These are phyloP conservation scores for Dryadula phaetusa DNA, from an alignment of 2,888 invertebrate species.

Conservation along the genomic window DNA sequence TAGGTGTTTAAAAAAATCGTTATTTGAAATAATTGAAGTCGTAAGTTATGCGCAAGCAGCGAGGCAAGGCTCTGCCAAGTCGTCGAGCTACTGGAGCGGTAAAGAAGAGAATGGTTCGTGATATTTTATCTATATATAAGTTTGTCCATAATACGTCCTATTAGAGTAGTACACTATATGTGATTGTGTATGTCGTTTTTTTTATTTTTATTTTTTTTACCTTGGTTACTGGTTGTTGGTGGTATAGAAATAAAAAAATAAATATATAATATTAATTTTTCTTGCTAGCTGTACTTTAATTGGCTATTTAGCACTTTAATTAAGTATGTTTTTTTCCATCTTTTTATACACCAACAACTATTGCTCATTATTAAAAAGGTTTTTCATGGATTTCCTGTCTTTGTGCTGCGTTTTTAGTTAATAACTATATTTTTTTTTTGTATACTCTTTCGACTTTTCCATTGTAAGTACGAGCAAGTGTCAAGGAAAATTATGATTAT, in stretches of 20 bases:
- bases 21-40: slow-evolving; percentile 58
- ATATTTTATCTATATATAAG: slow-evolving; percentile 47
- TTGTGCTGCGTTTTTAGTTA: slow-evolving; percentile 70
- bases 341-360: slow-evolving; percentile 30
- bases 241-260: slow-evolving; percentile 39
- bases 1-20: slow-evolving; percentile 34
- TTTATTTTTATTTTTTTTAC: slow-evolving; percentile 49
- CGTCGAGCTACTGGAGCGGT: slow-evolving; percentile 78
- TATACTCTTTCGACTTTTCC: slow-evolving; percentile 50
- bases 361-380: slow-evolving; percentile 49
- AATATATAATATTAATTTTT: not conserved
- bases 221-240: slow-evolving; percentile 61
- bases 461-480: slow-evolving; percentile 84
- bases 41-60: slow-evolving; percentile 82
- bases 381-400: slow-evolving; percentile 64
- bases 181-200: slow-evolving; percentile 69
- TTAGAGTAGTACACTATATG: slow-evolving; percentile 62
- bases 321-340: not conserved
- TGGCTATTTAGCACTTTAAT: not conserved
- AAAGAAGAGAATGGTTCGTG: slow-evolving; percentile 82
- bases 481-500: slow-evolving; percentile 63
- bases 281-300: not conserved
- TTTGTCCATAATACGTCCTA: slow-evolving; percentile 50
- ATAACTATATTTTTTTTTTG: slow-evolving; percentile 58
- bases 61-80: slow-evolving; percentile 79